Evolutionary conservation across 1,140 invertebrate genomes (phyloP).

Genomic region (Caenorhabditis brenneri): DNA sequence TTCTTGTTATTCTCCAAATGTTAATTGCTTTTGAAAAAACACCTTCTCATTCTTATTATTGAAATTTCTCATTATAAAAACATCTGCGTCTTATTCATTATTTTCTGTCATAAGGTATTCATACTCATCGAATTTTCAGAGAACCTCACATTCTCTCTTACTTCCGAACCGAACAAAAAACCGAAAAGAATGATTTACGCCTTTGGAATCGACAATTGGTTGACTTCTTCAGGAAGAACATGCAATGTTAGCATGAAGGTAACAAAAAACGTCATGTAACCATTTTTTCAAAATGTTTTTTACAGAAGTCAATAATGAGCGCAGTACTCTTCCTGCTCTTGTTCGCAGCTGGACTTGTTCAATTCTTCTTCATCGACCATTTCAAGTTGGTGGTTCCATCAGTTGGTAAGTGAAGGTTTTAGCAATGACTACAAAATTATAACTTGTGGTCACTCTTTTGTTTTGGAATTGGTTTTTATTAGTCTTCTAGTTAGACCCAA

Average conservation of each 20-base stretch:
- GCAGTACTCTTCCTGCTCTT: not conserved
- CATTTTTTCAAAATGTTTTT: not conserved
- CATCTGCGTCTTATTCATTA: too few relatives aligned
- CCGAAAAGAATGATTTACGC: slow-evolving; percentile 31
- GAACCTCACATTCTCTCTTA: not conserved
- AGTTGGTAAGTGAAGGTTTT: slow-evolving; percentile 13
- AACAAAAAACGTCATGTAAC: too few relatives aligned
- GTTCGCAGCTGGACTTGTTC: slow-evolving; percentile 5
- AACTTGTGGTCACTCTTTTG: too few relatives aligned
- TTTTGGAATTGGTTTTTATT: too few relatives aligned
- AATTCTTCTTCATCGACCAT: slow-evolving; percentile 20
- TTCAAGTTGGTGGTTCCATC: slow-evolving; percentile 23
- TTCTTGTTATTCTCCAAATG: too few relatives aligned
- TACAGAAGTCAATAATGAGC: slow-evolving; percentile 11
- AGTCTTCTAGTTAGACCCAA: too few relatives aligned
- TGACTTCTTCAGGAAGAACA: slow-evolving; percentile 1
- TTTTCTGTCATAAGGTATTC: not conserved
- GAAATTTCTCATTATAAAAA: too few relatives aligned
- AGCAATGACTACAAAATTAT: too few relatives aligned
- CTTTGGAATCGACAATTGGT: slow-evolving; percentile 21
- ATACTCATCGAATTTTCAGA: not conserved
- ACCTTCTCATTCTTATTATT: too few relatives aligned
- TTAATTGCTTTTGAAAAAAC: too few relatives aligned
- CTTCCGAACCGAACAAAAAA: too few relatives aligned
- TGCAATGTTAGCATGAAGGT: slow-evolving; percentile 31